phyloP scores from a whole-genome alignment of 2,113 vertebrate genomes.

The Vulpes lagopus region DNA sequence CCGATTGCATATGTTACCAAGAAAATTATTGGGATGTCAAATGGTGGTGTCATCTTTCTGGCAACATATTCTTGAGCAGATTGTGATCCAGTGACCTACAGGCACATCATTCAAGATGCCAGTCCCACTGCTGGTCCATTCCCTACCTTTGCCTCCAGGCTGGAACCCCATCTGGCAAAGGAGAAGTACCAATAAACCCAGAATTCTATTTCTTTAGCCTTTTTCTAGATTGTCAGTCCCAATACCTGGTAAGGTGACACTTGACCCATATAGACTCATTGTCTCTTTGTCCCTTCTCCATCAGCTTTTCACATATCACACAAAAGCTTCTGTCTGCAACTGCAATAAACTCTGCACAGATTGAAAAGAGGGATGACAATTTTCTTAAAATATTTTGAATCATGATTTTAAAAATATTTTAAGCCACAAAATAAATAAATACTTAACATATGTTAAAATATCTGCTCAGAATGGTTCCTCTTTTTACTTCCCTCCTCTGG shows the following conservation, averaged over 20 bases:
- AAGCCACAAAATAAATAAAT: conserved; percentile 54
- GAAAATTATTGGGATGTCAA: conserved; percentile 83
- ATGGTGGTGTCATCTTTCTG: conserved; percentile 79
- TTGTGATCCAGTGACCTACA: conserved; percentile 67
- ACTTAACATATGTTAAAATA: conserved; percentile 45
- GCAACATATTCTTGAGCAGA: conserved; percentile 71
- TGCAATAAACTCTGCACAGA: background rate
- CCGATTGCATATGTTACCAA: conserved; percentile 78
- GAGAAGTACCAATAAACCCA: background rate
- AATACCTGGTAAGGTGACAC: background rate
- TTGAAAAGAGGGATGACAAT: background rate
- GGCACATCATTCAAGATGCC: conserved; percentile 45
- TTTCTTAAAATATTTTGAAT: conserved; percentile 41
- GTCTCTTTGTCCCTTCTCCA: background rate
- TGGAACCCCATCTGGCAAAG: conserved; percentile 64
- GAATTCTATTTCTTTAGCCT: background rate
- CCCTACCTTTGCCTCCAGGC: conserved; percentile 32
- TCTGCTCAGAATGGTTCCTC: background rate
- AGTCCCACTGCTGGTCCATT: conserved; percentile 44
- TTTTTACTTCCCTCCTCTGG: background rate
- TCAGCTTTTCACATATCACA: background rate
- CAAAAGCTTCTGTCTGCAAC: background rate
- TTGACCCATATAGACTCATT: background rate
- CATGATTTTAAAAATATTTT: background rate
- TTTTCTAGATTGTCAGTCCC: background rate